Base-by-base conservation (phyloP, 2,888 invertebrate species). In the Chrysolina haemoptera region DNA sequence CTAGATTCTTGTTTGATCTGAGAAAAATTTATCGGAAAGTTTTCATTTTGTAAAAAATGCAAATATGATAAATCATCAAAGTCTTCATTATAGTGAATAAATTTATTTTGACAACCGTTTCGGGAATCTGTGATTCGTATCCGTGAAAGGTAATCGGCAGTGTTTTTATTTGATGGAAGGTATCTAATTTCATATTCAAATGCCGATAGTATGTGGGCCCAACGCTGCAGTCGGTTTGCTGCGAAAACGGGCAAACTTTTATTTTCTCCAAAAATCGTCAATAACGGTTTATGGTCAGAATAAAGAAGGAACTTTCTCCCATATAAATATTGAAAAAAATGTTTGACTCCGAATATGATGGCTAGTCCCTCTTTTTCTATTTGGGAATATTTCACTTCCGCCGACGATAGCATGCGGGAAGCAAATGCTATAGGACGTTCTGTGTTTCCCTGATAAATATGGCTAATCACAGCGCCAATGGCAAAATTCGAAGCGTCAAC, bases 161-260 rank as follows among this genome's bases (percentile, higher is more conserved):
- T 40, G 62, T 27, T 35, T 62, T 62, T 62, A 9, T 35, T 40
- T 62, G 62, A 62, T n/a, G 50, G 50, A 35, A 62, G 8, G 40
- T 62, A 62, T 62, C 40, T 62, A 8, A 62, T 62, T 35, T 62
- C 35, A 62, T 62, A 62, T 35, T 62, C 62, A 40, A 35, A 62
- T 8, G 50, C 50, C 8, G 50, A 50, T 16, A 50, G 16, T 50
- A 50, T 50, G n/a, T 50, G 50, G 14, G 22, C 63, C 20, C 43
- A 63, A 6, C 63, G 63, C 16, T 63, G 63, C 63, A 63, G 18
- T 1, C 63, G 40, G 41, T 63, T 63, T 63, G 63, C 63, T 20
- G 63, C 41, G 10, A 63, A 63, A 63, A 63, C 63, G n/a, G 63
- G 43, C 41, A 63, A 16, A 16, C 63, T 63, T 18, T 63, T 63